Evolutionary conservation across 2,888 invertebrate genomes (phyloP).

Genomic region (Iselma pallidipennis): DNA sequence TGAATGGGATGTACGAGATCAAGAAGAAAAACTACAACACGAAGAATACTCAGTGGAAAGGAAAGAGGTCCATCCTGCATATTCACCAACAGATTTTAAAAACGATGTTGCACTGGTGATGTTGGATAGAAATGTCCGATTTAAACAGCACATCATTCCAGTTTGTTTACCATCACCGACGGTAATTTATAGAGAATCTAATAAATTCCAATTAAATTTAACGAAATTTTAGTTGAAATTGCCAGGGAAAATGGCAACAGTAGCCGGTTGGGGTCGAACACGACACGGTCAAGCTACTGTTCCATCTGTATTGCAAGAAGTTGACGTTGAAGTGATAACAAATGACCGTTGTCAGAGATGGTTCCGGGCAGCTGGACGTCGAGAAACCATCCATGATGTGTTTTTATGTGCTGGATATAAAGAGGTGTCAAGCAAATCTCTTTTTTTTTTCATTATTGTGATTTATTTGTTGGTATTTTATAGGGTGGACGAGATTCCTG

Average conservation of each 20-base stretch:
- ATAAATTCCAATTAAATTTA: constrained; percentile 7
- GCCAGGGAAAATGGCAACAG: constrained; percentile 86
- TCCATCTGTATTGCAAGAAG: constrained; percentile 83
- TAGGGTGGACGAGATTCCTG: constrained; percentile 75
- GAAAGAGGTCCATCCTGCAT: constrained; percentile 89
- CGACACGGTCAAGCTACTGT: constrained; percentile 87
- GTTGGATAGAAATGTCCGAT: constrained; percentile 78
- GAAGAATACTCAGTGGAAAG: constrained; percentile 88
- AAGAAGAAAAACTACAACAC: constrained; percentile 79
- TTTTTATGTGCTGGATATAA: constrained; percentile 93
- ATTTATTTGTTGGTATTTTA: constrained; percentile 18
- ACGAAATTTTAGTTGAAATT: constrained; percentile 63
- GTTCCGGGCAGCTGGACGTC: constrained; percentile 87
- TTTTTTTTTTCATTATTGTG: neutral
- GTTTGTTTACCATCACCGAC: constrained; percentile 84
- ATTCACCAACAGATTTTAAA: constrained; percentile 88
- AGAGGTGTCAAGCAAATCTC: constrained; percentile 63
- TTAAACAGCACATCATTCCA: constrained; percentile 90
- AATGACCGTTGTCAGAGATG: constrained; percentile 91
- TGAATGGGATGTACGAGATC: constrained; percentile 90
- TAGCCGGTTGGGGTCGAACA: constrained; percentile 91
- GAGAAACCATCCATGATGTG: constrained; percentile 92
- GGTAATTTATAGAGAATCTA: constrained; percentile 40
- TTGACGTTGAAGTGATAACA: constrained; percentile 84
- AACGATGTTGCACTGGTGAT: constrained; percentile 88